Percentiles rank a stretch among this genome's conserved stretches.
Conservation (phyloP, 2,113 vertebrate species). For the Lagopus muta region DNA sequence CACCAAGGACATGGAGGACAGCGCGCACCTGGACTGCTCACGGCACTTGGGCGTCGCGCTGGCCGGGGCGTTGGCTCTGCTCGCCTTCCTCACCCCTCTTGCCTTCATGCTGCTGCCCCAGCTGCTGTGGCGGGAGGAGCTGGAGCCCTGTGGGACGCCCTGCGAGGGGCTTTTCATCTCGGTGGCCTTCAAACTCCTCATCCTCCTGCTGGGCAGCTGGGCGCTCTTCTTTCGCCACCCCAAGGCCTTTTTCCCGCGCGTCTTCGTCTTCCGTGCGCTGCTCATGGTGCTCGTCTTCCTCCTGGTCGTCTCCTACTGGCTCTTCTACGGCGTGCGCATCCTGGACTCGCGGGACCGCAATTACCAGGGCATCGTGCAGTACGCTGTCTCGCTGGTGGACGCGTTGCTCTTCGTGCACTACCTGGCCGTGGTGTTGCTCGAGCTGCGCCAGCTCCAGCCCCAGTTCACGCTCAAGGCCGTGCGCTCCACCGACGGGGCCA, state of each 20-base stretch:
- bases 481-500: constrained; percentile 88
- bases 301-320: constrained; percentile 92
- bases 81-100: constrained; percentile 88
- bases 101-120: constrained; percentile 93
- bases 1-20: constrained; percentile 93
- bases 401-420: constrained; percentile 93
- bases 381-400: constrained; percentile 89
- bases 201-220: constrained; percentile 92
- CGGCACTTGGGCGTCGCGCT: constrained; percentile 85
- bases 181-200: constrained; percentile 93
- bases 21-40: constrained; percentile 88
- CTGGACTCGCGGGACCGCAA: constrained; percentile 84
- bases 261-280: constrained; percentile 88
- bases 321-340: constrained; percentile 90
- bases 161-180: constrained; percentile 95
- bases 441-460: constrained; percentile 91
- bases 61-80: constrained; percentile 84
- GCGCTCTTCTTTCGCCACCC: constrained; percentile 91
- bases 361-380: constrained; percentile 92
- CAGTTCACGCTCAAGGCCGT: constrained; percentile 94
- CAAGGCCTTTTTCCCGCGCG: constrained; percentile 86
- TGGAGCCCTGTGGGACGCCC: constrained; percentile 88
- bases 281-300: constrained; percentile 93
- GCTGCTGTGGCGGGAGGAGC: constrained; percentile 86
- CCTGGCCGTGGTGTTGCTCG: constrained; percentile 90